Evolutionary conservation across 2,113 vertebrate species (phyloP).

Genomic region (Hiodon alosoides): DNA sequence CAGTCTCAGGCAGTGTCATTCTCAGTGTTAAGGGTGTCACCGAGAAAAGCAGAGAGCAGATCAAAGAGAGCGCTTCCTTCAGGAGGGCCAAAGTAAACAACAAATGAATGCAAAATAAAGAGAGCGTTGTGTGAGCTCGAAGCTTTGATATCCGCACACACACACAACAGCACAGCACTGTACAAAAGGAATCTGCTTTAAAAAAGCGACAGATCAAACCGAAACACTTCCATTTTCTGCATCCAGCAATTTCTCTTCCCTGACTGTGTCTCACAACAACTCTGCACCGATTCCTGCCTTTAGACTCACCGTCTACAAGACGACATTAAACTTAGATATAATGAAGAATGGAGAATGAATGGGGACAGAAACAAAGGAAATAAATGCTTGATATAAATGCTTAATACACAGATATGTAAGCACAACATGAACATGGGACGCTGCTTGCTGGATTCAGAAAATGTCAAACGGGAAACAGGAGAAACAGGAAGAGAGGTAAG

Average conservation of each 20-base stretch:
- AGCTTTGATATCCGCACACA: constrained; percentile 12
- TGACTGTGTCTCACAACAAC: neutral
- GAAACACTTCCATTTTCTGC: constrained; percentile 39
- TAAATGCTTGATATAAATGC: constrained; percentile 40
- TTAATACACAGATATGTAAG: constrained; percentile 52
- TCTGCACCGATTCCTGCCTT: neutral
- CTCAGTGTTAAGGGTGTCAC: too few species aligned
- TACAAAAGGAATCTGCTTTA: too few species aligned
- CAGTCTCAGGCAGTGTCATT: neutral
- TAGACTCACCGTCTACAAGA: constrained; percentile 8
- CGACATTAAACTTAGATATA: constrained; percentile 47
- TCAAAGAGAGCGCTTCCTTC: neutral
- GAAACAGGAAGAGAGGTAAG: constrained; percentile 52
- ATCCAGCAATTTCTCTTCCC: constrained; percentile 41
- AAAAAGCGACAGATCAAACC: constrained; percentile 6
- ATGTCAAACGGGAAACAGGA: constrained; percentile 48
- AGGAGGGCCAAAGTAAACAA: neutral
- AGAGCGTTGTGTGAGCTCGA: neutral
- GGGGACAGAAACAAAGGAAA: constrained; percentile 38
- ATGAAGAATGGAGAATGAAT: constrained; percentile 66
- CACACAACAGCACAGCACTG: constrained; percentile 1
- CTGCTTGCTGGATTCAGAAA: constrained; percentile 81
- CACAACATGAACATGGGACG: constrained; percentile 26
- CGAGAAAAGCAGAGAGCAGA: too few species aligned
- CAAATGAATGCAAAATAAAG: constrained; percentile 5